Percentiles rank a stretch among this genome's conserved stretches.
These are phyloP conservation scores for Epinephelus lanceolatus DNA, from an alignment of 2,113 vertebrate species.

Conservation along the genomic window DNA sequence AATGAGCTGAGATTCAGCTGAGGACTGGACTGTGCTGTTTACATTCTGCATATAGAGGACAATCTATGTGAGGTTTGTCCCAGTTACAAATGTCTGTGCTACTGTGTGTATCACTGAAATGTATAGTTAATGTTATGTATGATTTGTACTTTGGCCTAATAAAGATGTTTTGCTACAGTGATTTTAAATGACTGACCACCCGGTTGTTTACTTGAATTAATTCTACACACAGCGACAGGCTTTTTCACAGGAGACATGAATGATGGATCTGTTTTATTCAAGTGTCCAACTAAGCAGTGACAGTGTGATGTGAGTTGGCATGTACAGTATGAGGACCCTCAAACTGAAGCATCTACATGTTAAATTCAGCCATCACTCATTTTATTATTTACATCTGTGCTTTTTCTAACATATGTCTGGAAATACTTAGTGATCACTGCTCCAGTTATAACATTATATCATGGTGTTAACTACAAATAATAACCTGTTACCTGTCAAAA, in stretches of 20 bases:
- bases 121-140: slow-evolving; percentile 15
- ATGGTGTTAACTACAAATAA: no score
- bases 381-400: no score
- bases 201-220: background rate
- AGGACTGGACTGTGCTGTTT: slow-evolving; percentile 38
- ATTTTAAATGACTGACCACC: slow-evolving; percentile 2
- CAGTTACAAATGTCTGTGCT: background rate
- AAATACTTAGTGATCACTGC: no score
- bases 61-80: background rate
- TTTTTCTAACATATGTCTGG: no score
- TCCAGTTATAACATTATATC: no score
- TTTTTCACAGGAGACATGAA: background rate
- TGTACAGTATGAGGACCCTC: no score
- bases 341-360: no score
- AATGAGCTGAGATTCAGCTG: slow-evolving; percentile 90
- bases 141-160: slow-evolving; percentile 53
- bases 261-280: no score
- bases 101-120: background rate
- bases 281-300: no score
- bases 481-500: no score
- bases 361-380: no score
- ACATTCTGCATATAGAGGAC: background rate
- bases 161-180: slow-evolving; percentile 40
- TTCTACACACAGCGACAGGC: background rate
- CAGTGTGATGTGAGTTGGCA: no score